Evolutionary conservation across 2,888 invertebrate species (phyloP), one percentile per base, ranked within the genome.

Genomic region (Lasiommata megera): DNA sequence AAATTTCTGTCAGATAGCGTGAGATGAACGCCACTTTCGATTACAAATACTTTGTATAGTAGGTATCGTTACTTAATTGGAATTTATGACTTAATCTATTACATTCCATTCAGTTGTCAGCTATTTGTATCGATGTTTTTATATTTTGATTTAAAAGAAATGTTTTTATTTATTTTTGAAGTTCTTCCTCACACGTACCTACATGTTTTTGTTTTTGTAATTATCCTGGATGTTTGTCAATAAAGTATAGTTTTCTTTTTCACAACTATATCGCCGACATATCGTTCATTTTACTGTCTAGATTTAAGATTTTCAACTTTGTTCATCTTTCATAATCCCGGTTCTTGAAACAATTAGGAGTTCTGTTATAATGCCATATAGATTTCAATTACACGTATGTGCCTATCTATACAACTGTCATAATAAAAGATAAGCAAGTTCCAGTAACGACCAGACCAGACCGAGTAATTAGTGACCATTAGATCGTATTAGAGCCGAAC

Each of bases 1-100:
- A 50, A 58, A 54, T 61, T 62, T 55, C 46, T 60, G 52, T 50
- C 38, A 56, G 56, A 54, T 65, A 51, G 67, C 68, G 66, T 65
- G 65, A 60, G 57, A 64, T 63, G 60, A 63, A 58, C 56, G 62
- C 44, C 37, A 64, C 66, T 68, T 66, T 65, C 67, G 60, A 64
- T 60, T 60, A 56, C 60, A 58, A 64, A 62, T 58, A 51, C 41
- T 62, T 63, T 63, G 56, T 58, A 44, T 44, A 29, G n/a, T n/a
- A n/a, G n/a, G 16, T 46, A 48, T 56, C 46, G 53, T 56, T 48
- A 41, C 29, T 41, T 61, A 52, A 52, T 54, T 36, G 11, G 29
- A 46, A 53, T 61, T 58, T 48, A 61, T 48, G 38, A 51, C 29
- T 61, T 37, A 55, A 53, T 58, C 37, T 41, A 37, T n/a, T 11